A percentile compares a stretch with the other conserved stretches of the same genome.
Evolutionary conservation across 2,797 vertebrate genomes (phyloP).

Genomic region (Acanthornis magna): DNA sequence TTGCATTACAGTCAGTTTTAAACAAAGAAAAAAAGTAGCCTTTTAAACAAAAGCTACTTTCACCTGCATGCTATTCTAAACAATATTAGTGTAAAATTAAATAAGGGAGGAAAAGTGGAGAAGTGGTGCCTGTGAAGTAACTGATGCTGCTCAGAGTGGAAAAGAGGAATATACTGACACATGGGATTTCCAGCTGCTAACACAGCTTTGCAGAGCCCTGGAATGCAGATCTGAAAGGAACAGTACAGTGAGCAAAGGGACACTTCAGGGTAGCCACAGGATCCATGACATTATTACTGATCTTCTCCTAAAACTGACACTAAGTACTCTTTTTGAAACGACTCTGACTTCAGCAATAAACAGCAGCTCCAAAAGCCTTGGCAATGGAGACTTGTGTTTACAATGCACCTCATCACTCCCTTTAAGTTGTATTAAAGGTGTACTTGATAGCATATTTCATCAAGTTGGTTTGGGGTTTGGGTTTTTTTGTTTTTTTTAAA

Average conservation of each 20-base stretch:
- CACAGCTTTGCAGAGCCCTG: not conserved
- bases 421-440: not conserved
- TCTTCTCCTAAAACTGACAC: not conserved
- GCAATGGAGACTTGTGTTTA: rapidly evolving
- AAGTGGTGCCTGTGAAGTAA: not conserved
- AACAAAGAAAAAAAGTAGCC: not conserved
- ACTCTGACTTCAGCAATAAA: not conserved
- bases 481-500: not conserved
- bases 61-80: not conserved
- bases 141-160: not conserved
- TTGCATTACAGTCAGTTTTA: not conserved
- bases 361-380: not conserved
- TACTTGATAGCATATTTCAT: not conserved
- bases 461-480: not conserved
- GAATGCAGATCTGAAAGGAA: not conserved
- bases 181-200: not conserved
- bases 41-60: not conserved
- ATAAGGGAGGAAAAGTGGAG: not conserved
- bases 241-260: not conserved
- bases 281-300: not conserved
- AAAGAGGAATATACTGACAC: not conserved
- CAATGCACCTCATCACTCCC: too few relatives aligned
- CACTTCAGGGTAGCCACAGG: rapidly evolving
- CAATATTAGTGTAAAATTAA: not conserved
- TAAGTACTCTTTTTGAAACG: rapidly evolving